Evolutionary conservation across 2,797 vertebrate genomes (phyloP).

Genomic region (Centropyge bicolor): DNA sequence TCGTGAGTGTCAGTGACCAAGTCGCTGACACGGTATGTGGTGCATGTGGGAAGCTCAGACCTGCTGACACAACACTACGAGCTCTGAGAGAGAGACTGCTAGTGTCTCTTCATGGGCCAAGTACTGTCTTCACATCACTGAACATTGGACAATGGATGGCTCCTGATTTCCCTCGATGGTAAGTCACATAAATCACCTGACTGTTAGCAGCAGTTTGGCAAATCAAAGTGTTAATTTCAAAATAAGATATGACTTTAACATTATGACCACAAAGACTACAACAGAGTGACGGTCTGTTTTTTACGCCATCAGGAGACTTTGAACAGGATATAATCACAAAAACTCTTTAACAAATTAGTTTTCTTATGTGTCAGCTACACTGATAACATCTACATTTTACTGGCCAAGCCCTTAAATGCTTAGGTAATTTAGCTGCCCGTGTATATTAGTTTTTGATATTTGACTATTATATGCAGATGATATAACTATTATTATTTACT

Average conservation of each 20-base stretch:
- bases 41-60: conserved; percentile 24
- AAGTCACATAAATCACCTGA: conserved; percentile 50
- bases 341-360: no score
- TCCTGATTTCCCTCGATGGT: conserved; percentile 77
- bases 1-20: conserved; percentile 33
- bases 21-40: conserved; percentile 53
- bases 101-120: background rate
- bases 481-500: background rate
- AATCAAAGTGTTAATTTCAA: no score
- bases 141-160: conserved; percentile 64
- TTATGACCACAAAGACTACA: background rate
- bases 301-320: no score
- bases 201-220: no score
- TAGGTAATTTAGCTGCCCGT: background rate
- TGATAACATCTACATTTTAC: background rate
- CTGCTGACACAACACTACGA: background rate
- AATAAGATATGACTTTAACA: no score
- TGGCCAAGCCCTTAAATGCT: background rate
- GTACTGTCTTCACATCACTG: conserved; percentile 42
- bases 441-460: background rate
- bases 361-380: no score
- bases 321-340: no score
- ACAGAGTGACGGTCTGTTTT: no score
- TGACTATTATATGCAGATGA: background rate
- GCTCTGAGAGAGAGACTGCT: conserved; percentile 6